Conservation (phyloP, 2,113 vertebrate species). For the Atherinomorus stipes region DNA sequence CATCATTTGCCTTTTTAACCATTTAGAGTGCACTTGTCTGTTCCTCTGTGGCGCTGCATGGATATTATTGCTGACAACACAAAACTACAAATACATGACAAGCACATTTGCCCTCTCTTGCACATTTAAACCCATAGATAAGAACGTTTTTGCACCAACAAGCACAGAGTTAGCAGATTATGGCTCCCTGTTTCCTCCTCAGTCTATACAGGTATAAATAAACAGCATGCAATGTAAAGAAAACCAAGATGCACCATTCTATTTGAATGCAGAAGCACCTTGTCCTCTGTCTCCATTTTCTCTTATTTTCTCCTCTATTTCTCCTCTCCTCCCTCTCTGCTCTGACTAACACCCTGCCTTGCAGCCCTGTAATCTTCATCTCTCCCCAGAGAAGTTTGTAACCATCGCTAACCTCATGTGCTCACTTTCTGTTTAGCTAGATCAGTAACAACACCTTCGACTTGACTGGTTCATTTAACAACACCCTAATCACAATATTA, state of each 20-base stretch:
- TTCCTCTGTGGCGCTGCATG: not conserved
- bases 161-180: not conserved
- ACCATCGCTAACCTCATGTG: constrained; percentile 40
- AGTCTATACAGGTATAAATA: not conserved
- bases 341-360: constrained; percentile 30
- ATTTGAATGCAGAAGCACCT: constrained; percentile 3
- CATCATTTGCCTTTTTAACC: constrained; percentile 4
- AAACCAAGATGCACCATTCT: constrained; percentile 24
- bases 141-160: not conserved
- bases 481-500: not conserved
- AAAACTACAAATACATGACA: not conserved
- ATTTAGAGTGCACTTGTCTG: not conserved
- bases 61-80: not conserved
- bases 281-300: constrained; percentile 1
- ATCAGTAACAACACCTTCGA: constrained; percentile 28
- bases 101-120: constrained; percentile 5
- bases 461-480: not conserved
- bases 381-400: constrained; percentile 55
- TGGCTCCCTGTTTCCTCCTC: not conserved
- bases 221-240: not conserved
- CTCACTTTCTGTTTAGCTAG: constrained; percentile 1
- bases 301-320: constrained; percentile 4
- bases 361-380: constrained; percentile 46
- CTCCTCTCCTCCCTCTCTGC: not conserved
- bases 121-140: not conserved